Conservation (phyloP, 2,113 vertebrate genomes). For the Tychaedon coryphoeus region DNA sequence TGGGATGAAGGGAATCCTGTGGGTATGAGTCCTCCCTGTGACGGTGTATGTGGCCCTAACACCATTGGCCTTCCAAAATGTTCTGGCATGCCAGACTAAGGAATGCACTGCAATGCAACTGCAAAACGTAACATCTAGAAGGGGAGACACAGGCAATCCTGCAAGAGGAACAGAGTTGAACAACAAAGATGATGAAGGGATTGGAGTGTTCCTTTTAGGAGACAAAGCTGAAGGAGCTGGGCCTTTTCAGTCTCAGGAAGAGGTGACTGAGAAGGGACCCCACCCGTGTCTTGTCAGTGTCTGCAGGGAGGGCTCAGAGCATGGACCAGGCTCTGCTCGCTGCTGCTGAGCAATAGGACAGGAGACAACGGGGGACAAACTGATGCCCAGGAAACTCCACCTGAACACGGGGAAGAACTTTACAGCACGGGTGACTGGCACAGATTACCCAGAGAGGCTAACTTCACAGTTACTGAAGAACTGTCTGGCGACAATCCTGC, state of each 20-base stretch:
- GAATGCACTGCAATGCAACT: too few relatives aligned
- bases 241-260: fast-evolving
- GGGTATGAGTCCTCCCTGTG: fast-evolving
- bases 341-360: fast-evolving
- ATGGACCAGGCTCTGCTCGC: not conserved
- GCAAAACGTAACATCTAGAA: too few relatives aligned
- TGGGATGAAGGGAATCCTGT: too few relatives aligned
- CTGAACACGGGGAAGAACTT: not conserved
- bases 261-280: fast-evolving
- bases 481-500: not conserved
- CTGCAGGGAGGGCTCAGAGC: not conserved
- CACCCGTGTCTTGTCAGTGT: not conserved
- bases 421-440: not conserved
- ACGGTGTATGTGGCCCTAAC: too few relatives aligned
- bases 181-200: not conserved
- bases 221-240: fast-evolving
- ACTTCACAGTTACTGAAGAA: too few relatives aligned
- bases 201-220: fast-evolving
- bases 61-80: not conserved
- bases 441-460: too few relatives aligned
- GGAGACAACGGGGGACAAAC: fast-evolving
- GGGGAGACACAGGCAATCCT: not conserved
- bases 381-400: not conserved
- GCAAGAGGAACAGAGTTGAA: not conserved
- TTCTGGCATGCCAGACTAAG: too few relatives aligned